Evolutionary conservation across 2,797 vertebrate genomes (phyloP).

Genomic region (Monodelphis domestica): DNA sequence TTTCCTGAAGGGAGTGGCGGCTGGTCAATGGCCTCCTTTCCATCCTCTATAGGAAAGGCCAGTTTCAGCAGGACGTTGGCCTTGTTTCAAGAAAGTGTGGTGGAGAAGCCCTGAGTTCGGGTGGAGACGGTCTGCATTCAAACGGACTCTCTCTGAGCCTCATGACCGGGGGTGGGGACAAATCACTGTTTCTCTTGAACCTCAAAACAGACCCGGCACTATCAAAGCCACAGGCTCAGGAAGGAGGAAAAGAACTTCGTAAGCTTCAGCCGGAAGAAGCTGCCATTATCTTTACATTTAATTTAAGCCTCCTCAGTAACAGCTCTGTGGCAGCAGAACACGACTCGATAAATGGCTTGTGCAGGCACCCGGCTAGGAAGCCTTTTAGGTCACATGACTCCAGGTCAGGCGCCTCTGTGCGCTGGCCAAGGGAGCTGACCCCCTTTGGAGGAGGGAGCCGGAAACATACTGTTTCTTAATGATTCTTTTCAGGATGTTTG

Average conservation of each 20-base stretch:
- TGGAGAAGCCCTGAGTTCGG: not conserved
- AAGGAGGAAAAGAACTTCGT: not conserved
- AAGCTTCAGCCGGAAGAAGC: not conserved
- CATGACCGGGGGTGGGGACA: not conserved
- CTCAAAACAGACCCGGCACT: no score
- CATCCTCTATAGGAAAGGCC: not conserved
- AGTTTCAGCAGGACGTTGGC: not conserved
- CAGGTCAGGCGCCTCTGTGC: no score
- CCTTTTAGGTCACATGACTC: no score
- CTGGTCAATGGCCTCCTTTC: not conserved
- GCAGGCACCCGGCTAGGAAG: no score
- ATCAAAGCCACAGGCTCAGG: not conserved
- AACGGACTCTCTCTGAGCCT: not conserved
- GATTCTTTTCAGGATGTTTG: no score
- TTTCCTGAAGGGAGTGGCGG: not conserved
- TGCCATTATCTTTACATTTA: not conserved
- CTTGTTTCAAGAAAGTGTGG: not conserved
- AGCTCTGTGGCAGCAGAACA: no score
- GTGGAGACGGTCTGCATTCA: not conserved
- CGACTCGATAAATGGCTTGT: no score
- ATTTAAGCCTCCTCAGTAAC: no score
- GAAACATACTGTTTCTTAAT: no score
- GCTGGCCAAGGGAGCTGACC: no score
- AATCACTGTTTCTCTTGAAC: not conserved
- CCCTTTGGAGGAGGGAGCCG: no score